Percentiles rank a stretch among this genome's conserved stretches.
These are phyloP conservation scores for Physeter macrocephalus DNA, from an alignment of 2,113 vertebrate species.

Conservation along the genomic window DNA sequence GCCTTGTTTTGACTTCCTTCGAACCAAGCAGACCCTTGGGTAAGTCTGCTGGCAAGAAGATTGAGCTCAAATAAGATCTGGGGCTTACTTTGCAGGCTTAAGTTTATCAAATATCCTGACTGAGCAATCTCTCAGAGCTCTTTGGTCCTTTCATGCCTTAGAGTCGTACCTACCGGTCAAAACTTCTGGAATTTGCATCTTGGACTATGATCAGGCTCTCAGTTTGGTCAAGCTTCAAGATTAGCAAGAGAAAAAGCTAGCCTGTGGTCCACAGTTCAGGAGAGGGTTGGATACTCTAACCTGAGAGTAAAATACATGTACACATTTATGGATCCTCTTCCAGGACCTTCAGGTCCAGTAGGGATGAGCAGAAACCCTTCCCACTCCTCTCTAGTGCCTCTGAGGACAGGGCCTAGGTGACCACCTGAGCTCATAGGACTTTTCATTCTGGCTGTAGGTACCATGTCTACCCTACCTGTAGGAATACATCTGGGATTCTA, in stretches of 20 bases:
- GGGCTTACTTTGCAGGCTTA: background rate
- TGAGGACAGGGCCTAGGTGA: background rate
- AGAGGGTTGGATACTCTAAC: background rate
- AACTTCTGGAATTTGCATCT: slow-evolving; percentile 5
- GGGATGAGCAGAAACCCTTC: background rate
- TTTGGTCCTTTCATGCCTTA: background rate
- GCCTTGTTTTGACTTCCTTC: slow-evolving; percentile 96
- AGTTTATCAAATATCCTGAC: background rate
- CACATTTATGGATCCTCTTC: background rate
- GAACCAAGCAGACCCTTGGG: slow-evolving; percentile 98
- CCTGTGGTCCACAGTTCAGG: background rate
- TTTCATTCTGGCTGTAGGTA: slow-evolving; percentile 82
- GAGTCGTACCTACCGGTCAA: background rate
- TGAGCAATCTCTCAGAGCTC: background rate
- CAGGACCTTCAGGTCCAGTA: background rate
- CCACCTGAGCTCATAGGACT: background rate
- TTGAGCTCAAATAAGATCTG: background rate
- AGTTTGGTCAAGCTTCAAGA: background rate
- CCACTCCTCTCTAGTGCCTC: background rate
- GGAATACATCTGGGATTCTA: slow-evolving; percentile 95
- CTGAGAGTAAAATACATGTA: background rate
- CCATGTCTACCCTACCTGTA: slow-evolving; percentile 94
- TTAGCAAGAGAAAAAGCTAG: background rate
- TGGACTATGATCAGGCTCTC: background rate
- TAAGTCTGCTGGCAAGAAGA: slow-evolving; percentile 74